Evolutionary conservation across 1,140 invertebrate species (phyloP), one percentile per base, ranked within the genome.

Genomic region (Drosophila mojavensis): DNA sequence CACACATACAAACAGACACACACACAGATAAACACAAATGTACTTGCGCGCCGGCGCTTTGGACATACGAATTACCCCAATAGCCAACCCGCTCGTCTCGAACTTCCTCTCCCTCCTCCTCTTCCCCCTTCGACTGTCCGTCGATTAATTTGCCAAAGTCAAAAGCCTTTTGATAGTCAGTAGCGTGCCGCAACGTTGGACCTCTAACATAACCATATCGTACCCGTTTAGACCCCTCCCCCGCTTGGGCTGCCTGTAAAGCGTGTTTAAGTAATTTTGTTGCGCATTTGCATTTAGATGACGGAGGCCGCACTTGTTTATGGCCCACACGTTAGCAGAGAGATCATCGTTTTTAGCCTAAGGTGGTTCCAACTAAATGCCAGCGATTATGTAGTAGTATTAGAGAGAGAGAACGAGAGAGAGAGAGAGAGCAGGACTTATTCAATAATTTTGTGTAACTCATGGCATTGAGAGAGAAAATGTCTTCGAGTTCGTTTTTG

Each of bases 71-170:
- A 63, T 66, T 66, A 66, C 62, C 28, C 33, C 5, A 7, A 9
- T 33, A 6, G 5, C 60, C 17, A 7, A 5, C 30, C 17, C 28
- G 2, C 7, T 20, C 17, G 7, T 24, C 20, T 24, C 20, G 20
- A 24, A 24, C 15, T 1, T 9, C 13, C 51, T 51, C 66, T 60
- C 45, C 41, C 17, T 33, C 33, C 6, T 6, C 1, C 33, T 33
- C 33, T 33, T 6, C 6, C 33, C 6, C 33, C 10, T 5, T 33
- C 33, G 51, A 60, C 53, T 55, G 72, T 63, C 59, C 71, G 81
- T 72, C 82, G 83, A 86, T 86, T 86, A 83, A 86, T 88, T 86
- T 86, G 76, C 69, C 77, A 88, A 89, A 88, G 83, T 86, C 83
- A 88, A 89, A 88, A 88, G 78, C 75, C 83, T 88, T 88, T 80